Evolutionary conservation across 92 coral and sea anemone genomes (phyloP), one percentile per base, ranked within the genome.

Genomic region (Pocillopora grandis): DNA sequence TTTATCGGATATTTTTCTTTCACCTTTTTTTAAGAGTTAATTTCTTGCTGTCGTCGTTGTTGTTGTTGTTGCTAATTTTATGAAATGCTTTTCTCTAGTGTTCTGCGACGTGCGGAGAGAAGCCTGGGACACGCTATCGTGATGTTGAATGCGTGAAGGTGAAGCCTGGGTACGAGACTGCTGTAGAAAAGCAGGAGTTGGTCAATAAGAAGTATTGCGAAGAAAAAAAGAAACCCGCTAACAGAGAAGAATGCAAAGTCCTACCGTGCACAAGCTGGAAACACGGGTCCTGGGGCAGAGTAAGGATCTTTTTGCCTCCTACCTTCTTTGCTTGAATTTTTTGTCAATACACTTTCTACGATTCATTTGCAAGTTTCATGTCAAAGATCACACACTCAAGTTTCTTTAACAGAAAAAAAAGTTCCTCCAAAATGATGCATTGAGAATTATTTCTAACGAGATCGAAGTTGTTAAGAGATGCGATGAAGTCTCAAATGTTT

Each of bases 41-140:
- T 42, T 2, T 42, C 8, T 42, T 42, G 52, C 8, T 42, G 4
- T 42, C 8, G 4, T 42, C 52, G 4, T 3, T 42, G 52, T 1
- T 42, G 52, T 1, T 42, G 1, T 42, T 42, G 52, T 27, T 27
- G 31, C 31, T 27, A 27, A 42, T 42, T 42, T 42, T 42, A 42
- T 42, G 52, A 42, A 42, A 42, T 42, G 52, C 1, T 42, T 42
- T 42, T 42, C 52, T 42, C 57, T 79, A 95, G 98, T 95, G 98
- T 66, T 95, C 98, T 12, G 94, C 82, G 62, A 80, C 97, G 12
- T 95, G 98, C 66, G 98, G 97, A 48, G 71, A 49, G 17, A 83
- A 83, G 52, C 80, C 86, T 63, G 98, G 97, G 8, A 83, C 79
- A 0, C 74, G 67, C 31, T 69, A 77, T 27, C 93, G 98, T n/a